A percentile compares a stretch with the other conserved stretches of the same genome.
Evolutionary conservation across 2,888 invertebrate genomes (phyloP).

Genomic region (Microctonus brassicae): DNA sequence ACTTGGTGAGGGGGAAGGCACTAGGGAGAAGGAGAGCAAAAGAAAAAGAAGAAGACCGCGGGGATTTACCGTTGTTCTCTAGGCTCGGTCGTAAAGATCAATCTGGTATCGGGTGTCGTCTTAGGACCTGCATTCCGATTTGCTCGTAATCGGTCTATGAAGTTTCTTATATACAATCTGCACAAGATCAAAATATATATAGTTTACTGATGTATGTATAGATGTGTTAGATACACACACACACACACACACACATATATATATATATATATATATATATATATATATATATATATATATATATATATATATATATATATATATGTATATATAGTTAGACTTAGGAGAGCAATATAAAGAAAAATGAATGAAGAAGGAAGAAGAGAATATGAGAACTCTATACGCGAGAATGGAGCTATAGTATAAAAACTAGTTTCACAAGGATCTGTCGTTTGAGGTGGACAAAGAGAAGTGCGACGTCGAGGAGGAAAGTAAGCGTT

Average conservation of each 20-base stretch:
- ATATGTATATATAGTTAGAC: too few species aligned
- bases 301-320: neutral
- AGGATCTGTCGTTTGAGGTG: slow-evolving; percentile 22
- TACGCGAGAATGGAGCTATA: slow-evolving; percentile 30
- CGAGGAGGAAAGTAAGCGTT: slow-evolving; percentile 31
- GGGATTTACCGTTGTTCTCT: slow-evolving; percentile 29
- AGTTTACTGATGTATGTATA: neutral
- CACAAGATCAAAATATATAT: neutral
- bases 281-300: neutral
- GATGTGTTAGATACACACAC: too few species aligned
- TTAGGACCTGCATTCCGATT: slow-evolving; percentile 15
- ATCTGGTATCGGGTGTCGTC: slow-evolving; percentile 23
- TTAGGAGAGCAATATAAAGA: neutral
- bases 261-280: neutral
- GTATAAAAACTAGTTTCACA: slow-evolving; percentile 32
- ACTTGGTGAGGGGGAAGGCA: neutral
- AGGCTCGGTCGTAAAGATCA: slow-evolving; percentile 21
- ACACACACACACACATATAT: neutral
- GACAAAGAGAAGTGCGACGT: slow-evolving; percentile 22
- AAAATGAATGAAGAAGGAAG: slow-evolving; percentile 5
- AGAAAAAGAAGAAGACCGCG: neutral
- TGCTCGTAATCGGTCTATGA: neutral
- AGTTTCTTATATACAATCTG: neutral
- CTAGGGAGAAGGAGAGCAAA: slow-evolving; percentile 7
- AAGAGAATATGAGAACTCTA: slow-evolving; percentile 30